These are phyloP conservation scores for Drosophila kurseongensis DNA, from an alignment of 1,140 invertebrate species.

Conservation along the genomic window DNA sequence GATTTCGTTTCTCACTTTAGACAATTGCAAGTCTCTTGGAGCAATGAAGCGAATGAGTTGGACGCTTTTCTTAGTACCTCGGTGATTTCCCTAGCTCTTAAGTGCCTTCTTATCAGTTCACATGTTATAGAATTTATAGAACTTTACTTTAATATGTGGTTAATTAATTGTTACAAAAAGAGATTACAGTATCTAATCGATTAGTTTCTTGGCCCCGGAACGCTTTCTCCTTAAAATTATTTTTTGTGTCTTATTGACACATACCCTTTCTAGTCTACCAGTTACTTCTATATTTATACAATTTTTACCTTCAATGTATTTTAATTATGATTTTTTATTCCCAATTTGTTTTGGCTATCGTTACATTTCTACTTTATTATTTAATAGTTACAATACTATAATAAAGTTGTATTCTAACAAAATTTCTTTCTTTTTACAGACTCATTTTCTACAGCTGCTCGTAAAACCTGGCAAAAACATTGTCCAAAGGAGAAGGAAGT, in stretches of 20 bases:
- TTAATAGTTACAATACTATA: background rate
- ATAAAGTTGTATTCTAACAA: background rate
- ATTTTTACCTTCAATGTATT: too few relatives aligned
- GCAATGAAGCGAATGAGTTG: too few relatives aligned
- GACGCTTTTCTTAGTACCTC: background rate
- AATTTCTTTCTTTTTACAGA: background rate
- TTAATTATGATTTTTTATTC: background rate
- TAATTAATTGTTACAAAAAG: background rate
- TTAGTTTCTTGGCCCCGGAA: background rate
- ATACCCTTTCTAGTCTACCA: too few relatives aligned
- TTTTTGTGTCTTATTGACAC: too few relatives aligned
- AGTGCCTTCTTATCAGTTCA: conserved; percentile 12
- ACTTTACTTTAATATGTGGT: background rate
- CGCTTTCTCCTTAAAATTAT: too few relatives aligned
- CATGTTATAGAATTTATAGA: background rate
- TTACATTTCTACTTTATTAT: background rate
- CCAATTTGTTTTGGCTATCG: background rate
- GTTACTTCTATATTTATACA: too few relatives aligned
- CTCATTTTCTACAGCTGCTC: conserved; percentile 1
- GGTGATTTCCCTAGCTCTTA: conserved; percentile 16
- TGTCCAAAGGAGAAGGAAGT: background rate
- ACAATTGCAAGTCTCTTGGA: conserved; percentile 1
- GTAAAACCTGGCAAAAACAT: conserved; percentile 15
- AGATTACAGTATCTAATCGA: conserved; percentile 3
- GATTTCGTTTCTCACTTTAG: conserved; percentile 5